Conservation (phyloP, 2,888 invertebrate species). For the Graphium colonna region DNA sequence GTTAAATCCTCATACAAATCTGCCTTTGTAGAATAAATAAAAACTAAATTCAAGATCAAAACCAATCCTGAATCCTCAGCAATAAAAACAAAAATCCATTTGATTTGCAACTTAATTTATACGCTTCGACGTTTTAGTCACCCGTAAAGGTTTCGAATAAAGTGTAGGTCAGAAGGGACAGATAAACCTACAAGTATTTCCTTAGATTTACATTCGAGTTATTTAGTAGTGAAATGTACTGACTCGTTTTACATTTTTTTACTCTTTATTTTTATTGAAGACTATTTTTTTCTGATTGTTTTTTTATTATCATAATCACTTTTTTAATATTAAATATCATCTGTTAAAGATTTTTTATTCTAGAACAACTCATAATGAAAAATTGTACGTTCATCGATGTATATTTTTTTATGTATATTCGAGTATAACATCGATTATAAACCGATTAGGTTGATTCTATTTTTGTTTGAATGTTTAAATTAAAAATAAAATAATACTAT, state of each 20-base stretch:
- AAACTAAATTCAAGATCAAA: not conserved
- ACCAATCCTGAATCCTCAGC: conserved; percentile 5
- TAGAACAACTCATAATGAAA: too few species aligned
- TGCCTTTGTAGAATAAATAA: too few species aligned
- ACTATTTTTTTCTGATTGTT: not conserved
- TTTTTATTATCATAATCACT: not conserved
- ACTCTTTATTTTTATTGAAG: not conserved
- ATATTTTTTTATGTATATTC: too few species aligned
- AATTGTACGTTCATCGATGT: too few species aligned
- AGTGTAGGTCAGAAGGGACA: conserved; percentile 78
- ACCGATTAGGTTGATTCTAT: too few species aligned
- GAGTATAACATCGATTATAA: too few species aligned
- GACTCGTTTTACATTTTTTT: conserved; percentile 35
- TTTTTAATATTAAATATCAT: too few species aligned
- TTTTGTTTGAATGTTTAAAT: too few species aligned
- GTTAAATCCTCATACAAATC: too few species aligned
- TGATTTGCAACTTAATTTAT: conserved; percentile 68
- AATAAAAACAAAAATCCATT: conserved; percentile 41
- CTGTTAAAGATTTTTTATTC: too few species aligned
- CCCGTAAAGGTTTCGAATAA: conserved; percentile 76
- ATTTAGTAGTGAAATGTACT: conserved; percentile 62
- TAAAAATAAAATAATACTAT: too few species aligned
- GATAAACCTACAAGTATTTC: conserved; percentile 67
- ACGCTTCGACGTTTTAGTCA: conserved; percentile 76
- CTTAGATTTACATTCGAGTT: conserved; percentile 59